These are phyloP conservation scores for Ophiodon elongatus DNA, from an alignment of 2,113 vertebrate genomes.

Conservation along the genomic window DNA sequence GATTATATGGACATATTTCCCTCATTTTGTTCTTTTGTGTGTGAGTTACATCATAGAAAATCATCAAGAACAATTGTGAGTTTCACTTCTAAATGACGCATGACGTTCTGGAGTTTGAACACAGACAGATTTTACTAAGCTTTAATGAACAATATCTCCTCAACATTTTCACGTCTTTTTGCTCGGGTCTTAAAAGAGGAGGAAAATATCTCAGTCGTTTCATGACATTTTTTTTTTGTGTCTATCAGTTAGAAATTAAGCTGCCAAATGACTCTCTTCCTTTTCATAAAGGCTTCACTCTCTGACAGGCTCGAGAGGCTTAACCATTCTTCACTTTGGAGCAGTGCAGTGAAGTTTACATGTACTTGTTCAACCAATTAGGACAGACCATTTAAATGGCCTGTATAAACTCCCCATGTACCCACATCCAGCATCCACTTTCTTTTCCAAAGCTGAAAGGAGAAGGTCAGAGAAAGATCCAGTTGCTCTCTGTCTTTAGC, in stretches of 20 bases:
- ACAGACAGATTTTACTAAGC: not conserved
- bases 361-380: constrained; percentile 40
- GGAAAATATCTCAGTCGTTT: not conserved
- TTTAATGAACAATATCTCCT: not conserved
- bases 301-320: constrained; percentile 13
- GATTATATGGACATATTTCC: not conserved
- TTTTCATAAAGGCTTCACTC: constrained; percentile 6
- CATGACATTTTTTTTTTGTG: not conserved
- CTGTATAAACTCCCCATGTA: constrained; percentile 9
- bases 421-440: constrained; percentile 3
- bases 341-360: constrained; percentile 1
- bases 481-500: constrained; percentile 36
- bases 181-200: not conserved
- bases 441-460: not conserved
- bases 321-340: not conserved
- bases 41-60: not conserved
- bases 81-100: not conserved
- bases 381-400: constrained; percentile 3
- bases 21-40: not conserved
- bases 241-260: constrained; percentile 10
- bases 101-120: not conserved
- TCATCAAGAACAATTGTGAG: not conserved
- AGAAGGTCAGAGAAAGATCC: constrained; percentile 33
- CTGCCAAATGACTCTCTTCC: constrained; percentile 34
- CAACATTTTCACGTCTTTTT: not conserved